Percentiles rank a stretch among this genome's conserved stretches.
Evolutionary conservation across 2,113 vertebrate genomes (phyloP).

Genomic region (Odontophorus gujanensis): DNA sequence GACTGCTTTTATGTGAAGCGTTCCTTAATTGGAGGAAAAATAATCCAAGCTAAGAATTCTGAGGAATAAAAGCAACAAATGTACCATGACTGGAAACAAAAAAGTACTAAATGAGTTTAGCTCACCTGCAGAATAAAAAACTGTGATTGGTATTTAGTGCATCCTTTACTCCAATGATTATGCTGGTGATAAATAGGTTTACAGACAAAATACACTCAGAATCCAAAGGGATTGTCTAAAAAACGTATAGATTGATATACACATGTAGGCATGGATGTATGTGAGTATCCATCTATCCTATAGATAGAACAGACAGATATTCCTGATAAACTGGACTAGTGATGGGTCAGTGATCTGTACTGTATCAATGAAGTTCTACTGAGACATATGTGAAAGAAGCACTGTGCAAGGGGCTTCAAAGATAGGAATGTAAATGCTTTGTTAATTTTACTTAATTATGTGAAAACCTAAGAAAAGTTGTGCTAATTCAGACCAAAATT

Average conservation of each 20-base stretch:
- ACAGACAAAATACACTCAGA: neutral
- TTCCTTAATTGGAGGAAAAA: constrained; percentile 28
- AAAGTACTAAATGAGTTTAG: neutral
- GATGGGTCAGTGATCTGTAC: neutral
- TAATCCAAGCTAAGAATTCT: constrained; percentile 12
- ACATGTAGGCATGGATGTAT: neutral
- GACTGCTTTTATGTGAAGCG: constrained; percentile 25
- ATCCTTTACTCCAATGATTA: neutral
- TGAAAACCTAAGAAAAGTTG: neutral
- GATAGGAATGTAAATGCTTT: neutral
- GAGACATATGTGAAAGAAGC: fast-evolving
- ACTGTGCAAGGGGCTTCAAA: neutral
- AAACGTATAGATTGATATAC: neutral
- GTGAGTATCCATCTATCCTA: neutral
- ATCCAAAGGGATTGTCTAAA: neutral
- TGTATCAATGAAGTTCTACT: fast-evolving
- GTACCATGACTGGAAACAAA: constrained; percentile 22
- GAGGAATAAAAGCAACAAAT: constrained; percentile 37
- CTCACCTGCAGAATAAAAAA: constrained; percentile 34
- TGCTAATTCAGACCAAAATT: neutral
- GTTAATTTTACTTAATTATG: neutral
- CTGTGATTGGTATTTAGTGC: neutral
- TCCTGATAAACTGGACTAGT: neutral
- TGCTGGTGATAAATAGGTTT: neutral
- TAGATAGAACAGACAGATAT: neutral